Evolutionary conservation across 1,140 invertebrate species (phyloP).

Genomic region (Pseudoatta argentina): DNA sequence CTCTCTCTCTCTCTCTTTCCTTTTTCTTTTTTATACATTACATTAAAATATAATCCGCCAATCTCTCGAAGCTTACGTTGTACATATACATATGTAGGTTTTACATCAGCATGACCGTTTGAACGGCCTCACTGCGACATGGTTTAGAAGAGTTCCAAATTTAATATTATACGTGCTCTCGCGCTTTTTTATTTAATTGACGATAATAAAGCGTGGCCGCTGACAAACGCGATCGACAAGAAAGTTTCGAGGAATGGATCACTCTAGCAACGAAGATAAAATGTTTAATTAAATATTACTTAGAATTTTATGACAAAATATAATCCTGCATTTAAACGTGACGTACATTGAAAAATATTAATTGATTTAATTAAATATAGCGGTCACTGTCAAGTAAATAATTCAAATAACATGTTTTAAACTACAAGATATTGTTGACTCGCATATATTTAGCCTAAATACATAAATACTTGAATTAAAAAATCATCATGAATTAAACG

Average conservation of each 20-base stretch:
- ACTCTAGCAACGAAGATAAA: not conserved
- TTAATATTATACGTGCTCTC: conserved; percentile 63
- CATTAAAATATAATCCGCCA: conserved; percentile 78
- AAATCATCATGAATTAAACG: too few relatives aligned
- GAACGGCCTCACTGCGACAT: conserved; percentile 62
- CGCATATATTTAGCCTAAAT: too few relatives aligned
- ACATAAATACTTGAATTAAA: too few relatives aligned
- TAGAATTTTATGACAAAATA: not conserved
- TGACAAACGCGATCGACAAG: conserved; percentile 43
- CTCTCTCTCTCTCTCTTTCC: conserved; percentile 8
- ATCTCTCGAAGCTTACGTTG: conserved; percentile 73
- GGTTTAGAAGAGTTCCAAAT: conserved; percentile 73
- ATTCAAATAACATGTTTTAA: too few relatives aligned
- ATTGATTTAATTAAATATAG: too few relatives aligned
- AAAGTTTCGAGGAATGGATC: not conserved
- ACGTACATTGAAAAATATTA: not conserved
- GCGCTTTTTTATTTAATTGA: conserved; percentile 66
- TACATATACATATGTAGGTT: conserved; percentile 70
- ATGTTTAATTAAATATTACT: not conserved
- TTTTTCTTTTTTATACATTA: conserved; percentile 67
- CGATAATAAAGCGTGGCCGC: conserved; percentile 60
- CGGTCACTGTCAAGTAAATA: too few relatives aligned
- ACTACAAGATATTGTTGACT: too few relatives aligned
- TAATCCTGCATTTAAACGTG: not conserved
- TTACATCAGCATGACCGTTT: conserved; percentile 68